Base-by-base conservation (phyloP, 2,113 vertebrate species). In the Calidris pugnax region DNA sequence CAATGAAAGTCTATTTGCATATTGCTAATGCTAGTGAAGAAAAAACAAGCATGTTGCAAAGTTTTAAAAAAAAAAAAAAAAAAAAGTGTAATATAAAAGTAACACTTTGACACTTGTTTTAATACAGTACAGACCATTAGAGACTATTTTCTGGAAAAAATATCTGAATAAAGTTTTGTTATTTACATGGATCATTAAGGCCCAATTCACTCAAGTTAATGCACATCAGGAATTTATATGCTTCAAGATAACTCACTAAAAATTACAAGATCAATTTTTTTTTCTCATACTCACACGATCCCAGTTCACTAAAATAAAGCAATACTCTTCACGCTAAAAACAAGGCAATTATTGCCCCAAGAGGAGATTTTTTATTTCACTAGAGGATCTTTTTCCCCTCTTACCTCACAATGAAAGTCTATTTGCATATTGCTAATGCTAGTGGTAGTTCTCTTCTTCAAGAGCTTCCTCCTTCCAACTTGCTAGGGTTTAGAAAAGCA, bases 121-220 rank as follows among this genome's bases (percentile, higher is more conserved):
- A 89, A 93, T 94, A 96, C 88, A 97, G 91, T 93, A 86, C 55
- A 95, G 89, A 95, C 66, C 75, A 87, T 91, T 69, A 95, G 81
- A 91, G 94, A 97, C 91, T 96, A 89, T 76, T 92, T 85, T 81
- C 93, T 93, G 95, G 64, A 96, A 96, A 96, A 96, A 95, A 93
- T 76, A 93, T 88, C 88, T 93, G 94, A 94, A 97, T 91, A 97
- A 60, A 96, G 74, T 81, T 95, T 95, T 92, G 35, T 87, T 97
- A 97, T 95, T 91, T 96, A 97, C 95, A 98, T 41, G 68, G 81
- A 95, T 96, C 95, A 95, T 98, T 98, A 98, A 98, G 98, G 98
- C 98, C 98, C 74, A 94, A 82, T 96, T 97, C 92, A 81, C 93
- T 95, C 90, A 96, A 98, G 96, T 97, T 97, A 95, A 97, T 92